These are phyloP conservation scores for Gouania willdenowi DNA, from an alignment of 2,797 vertebrate species.

Conservation along the genomic window DNA sequence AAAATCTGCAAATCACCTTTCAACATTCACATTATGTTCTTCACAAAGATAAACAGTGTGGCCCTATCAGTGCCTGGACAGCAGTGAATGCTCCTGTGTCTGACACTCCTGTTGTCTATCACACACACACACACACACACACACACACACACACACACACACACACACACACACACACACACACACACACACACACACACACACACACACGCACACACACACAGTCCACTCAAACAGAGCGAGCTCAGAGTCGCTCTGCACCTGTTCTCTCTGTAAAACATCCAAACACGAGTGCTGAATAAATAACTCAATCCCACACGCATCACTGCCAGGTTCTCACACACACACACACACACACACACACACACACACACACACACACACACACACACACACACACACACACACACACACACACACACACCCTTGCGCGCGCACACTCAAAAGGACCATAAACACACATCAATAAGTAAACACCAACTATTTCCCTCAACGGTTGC, in stretches of 20 bases:
- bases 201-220: conserved; percentile 21
- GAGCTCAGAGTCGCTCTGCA: conserved; percentile 66
- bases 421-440: conserved; percentile 25
- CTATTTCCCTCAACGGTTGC: conserved; percentile 48
- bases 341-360: conserved; percentile 24
- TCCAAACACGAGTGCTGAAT: conserved; percentile 76
- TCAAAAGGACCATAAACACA: conserved; percentile 63
- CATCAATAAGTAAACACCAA: conserved; percentile 78
- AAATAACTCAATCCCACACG: conserved; percentile 73
- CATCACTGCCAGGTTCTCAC: conserved; percentile 61
- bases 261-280: conserved; percentile 81
- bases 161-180: conserved; percentile 20
- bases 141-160: conserved; percentile 17
- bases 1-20: conserved; percentile 22
- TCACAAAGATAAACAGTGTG: conserved; percentile 33
- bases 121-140: conserved; percentile 19
- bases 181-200: conserved; percentile 26
- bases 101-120: conserved; percentile 21
- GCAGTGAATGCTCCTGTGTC: conserved; percentile 63
- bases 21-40: conserved; percentile 32
- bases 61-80: conserved; percentile 51
- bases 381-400: conserved; percentile 28
- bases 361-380: conserved; percentile 24
- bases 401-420: conserved; percentile 27
- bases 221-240: conserved; percentile 60